Evolutionary conservation across 2,888 invertebrate species (phyloP), one percentile per base, ranked within the genome.

Genomic region (Chalcis sispes): DNA sequence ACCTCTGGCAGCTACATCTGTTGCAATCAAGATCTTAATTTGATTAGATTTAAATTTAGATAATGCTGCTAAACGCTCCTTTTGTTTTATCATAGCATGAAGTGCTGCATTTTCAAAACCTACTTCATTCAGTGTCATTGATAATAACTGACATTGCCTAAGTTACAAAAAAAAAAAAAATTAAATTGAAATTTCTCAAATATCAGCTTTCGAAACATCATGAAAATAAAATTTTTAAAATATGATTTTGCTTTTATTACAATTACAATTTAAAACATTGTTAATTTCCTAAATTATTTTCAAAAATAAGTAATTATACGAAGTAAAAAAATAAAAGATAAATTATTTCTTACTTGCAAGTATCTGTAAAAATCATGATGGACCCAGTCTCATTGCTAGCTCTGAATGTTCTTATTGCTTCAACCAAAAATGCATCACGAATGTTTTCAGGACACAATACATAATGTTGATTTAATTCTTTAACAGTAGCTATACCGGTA

Each of bases 1-100:
- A 8, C 99, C 98, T 89, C 98, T 92, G 69, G 97, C 96, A 0
- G 98, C 99, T 0, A 99, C 97, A 90, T 99, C 98, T 0, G 99
- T 99, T 0, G 98, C 98, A 70, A 99, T 94, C 23, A 99, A 90
- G 25, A 98, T 96, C 82, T 94, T 94, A 7, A 94, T 92, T 70
- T 94, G 93, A 86, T 96, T 95, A 0, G 98, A 97, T 83, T 98
- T 95, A 89, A 99, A 99, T 86, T 93, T 94, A 10, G 94, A 92
- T 1, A 99, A 91, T 0, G 98, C 93, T 0, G 94, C 92, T 46
- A 96, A 91, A 7, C 99, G 92, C 84, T 97, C 94, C 80, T 92
- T 92, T 88, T 99, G 99, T 15, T 95, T 91, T 90, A 98, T 95
- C 92, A 96, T 96, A 0, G 97, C 98, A 89, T 99, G 99, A 8